These are phyloP conservation scores for Triops longicaudatus DNA, from an alignment of 1,140 invertebrate genomes.

Conservation along the genomic window DNA sequence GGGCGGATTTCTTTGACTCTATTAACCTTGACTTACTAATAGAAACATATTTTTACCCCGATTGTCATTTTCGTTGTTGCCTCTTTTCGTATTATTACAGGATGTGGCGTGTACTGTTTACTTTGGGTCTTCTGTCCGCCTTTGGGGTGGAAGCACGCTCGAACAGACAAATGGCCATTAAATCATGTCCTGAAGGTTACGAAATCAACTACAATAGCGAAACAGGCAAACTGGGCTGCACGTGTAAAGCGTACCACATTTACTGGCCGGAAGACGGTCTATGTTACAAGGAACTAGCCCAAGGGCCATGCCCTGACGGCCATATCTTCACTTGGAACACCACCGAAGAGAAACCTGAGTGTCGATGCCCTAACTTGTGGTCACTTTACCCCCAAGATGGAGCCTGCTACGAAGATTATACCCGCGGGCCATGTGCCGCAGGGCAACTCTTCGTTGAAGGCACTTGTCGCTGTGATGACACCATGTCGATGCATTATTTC, in stretches of 20 bases:
- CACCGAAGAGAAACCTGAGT: conserved; percentile 22
- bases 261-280: conserved; percentile 27
- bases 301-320: conserved; percentile 18
- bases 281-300: conserved; percentile 24
- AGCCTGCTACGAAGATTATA: conserved; percentile 32
- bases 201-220: conserved; percentile 21
- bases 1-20: background rate
- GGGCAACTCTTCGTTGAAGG: conserved; percentile 33
- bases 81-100: background rate
- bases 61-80: background rate
- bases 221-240: conserved; percentile 24
- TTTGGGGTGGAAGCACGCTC: background rate
- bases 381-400: conserved; percentile 18
- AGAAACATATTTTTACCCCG: background rate
- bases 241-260: conserved; percentile 25
- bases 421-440: conserved; percentile 33
- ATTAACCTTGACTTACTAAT: conserved; percentile 12
- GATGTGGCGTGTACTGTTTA: background rate
- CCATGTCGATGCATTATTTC: conserved; percentile 34
- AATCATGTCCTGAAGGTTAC: conserved; percentile 28
- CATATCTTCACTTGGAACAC: conserved; percentile 22
- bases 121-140: background rate
- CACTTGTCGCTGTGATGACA: conserved; percentile 32
- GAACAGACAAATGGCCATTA: conserved; percentile 11
- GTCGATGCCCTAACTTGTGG: conserved; percentile 27